Base-by-base conservation (phyloP, 2,797 vertebrate species). In the Hyperoplus immaculatus region DNA sequence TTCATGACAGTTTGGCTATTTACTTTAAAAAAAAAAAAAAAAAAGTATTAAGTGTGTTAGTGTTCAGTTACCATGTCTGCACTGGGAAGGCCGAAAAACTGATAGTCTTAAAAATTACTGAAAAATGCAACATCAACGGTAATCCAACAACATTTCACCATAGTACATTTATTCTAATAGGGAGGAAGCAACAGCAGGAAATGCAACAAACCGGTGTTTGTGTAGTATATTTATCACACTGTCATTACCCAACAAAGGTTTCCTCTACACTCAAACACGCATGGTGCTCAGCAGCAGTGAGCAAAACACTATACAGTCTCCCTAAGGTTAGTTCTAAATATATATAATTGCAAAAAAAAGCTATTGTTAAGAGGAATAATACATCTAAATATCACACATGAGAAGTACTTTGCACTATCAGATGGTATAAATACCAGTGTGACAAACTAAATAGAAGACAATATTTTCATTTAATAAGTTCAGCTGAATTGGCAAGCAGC, bases 191-290 rank as follows among this genome's bases (percentile, higher is more conserved):
- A 81, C 59, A 81, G 75, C 57, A 72, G 68, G 62, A 16, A 54
- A 77, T 59, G 69, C 54, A 80, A 56, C 75, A 57, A 59, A 87
- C 83, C 85, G 89, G 82, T 88, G 80, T 77, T 77, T 54, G 57
- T 72, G 55, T 59, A 47, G 21, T 15, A 60, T 47, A 54, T 21
- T 47, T 66, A 61, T 67, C 45, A 80, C 65, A 81, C 84, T 51
- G 65, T 86, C 67, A 72, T 57, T 59, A 53, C 68, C 57, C 11
- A 54, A 68, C 18, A 13, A 55, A 45, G 9, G 36, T 66, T 72
- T 55, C 51, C 39, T 49, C 18, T 57, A 70, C 42, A 83, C 38
- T 62, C 51, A 73, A 72, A 58, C 69, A 77, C 43, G 36, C 16
- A 67, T 39, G 60, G 70, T 67, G 47, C 69, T 75, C 12, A 68